Evolutionary conservation across 2,888 invertebrate species (phyloP), one percentile per base, ranked within the genome.

Genomic region (Hybos culiciformis): DNA sequence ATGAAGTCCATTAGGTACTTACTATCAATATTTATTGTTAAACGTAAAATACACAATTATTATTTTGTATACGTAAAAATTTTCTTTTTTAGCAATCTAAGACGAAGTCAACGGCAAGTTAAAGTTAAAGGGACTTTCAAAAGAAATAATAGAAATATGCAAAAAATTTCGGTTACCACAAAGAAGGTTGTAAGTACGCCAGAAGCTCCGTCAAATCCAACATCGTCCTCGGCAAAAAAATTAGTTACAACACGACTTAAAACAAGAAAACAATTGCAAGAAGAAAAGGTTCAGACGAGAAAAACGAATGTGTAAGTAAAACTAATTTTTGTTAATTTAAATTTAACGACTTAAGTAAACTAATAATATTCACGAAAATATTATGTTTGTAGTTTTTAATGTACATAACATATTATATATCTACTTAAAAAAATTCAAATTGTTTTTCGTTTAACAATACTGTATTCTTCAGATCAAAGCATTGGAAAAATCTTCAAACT

Each of bases 301-400:
- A 36, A 36, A 20, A 36, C 20, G n/a, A 36, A 36, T 19, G 21
- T 36, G 36, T 36, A 36, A 36, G 36, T n/a, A 19, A 11, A 15
- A 32, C 14, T 8, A 17, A 8, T 14, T 32, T 7, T 29, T 12
- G 5, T n/a, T 29, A 29, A 29, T 29, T 5, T 4, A 29, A 4
- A 29, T 12, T 12, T 7, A 5, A 29, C 7, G 24, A 24, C 6
- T 6, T 24, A 24, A 11, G 11, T 8, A 24, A 11, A 24, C 24
- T 24, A 8, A 6, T 8, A 11, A 24, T 8, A 8, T 24, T 6
- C 24, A 6, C 6, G 7, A 24, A 6, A 24, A 24, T 24, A 24
- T 11, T 24, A 24, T 11, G 24, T 24, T 11, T 24, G 24, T 24
- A 6, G 11, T 6, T 9, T 26, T 12, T 12, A 12, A 8, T 24